phyloP scores from a whole-genome alignment of 2,797 vertebrate genomes.

The Oreortyx pictus region DNA sequence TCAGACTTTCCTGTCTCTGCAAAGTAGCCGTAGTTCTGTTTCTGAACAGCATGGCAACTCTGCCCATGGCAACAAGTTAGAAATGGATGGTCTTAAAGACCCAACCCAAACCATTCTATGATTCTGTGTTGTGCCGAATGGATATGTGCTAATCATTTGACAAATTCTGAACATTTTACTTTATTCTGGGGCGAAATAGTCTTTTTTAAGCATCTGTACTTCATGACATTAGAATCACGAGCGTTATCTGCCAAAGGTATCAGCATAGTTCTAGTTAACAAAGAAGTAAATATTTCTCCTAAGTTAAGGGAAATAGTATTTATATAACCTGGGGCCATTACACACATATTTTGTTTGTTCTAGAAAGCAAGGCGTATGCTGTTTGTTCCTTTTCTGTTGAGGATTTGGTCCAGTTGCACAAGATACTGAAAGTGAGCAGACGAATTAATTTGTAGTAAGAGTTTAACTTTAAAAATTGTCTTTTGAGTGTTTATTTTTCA shows the following conservation, averaged over 20 bases:
- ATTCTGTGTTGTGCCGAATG: background rate
- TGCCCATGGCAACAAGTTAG: background rate
- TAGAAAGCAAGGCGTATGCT: slow-evolving; percentile 53
- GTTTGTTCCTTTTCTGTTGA: slow-evolving; percentile 72
- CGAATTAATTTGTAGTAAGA: slow-evolving; percentile 65
- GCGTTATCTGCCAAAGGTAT: slow-evolving; percentile 48
- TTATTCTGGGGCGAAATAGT: slow-evolving; percentile 45
- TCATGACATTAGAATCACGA: slow-evolving; percentile 35
- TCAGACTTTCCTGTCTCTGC: background rate
- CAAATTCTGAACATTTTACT: slow-evolving; percentile 49
- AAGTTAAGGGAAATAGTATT: slow-evolving; percentile 65
- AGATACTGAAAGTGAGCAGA: slow-evolving; percentile 68
- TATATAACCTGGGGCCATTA: slow-evolving; percentile 69
- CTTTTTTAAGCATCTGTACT: slow-evolving; percentile 20
- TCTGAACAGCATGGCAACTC: background rate
- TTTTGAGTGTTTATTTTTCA: slow-evolving; percentile 65
- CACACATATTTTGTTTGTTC: slow-evolving; percentile 59
- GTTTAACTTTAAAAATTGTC: slow-evolving; percentile 60
- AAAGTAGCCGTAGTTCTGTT: background rate
- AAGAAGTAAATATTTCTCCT: slow-evolving; percentile 73
- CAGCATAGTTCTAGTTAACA: slow-evolving; percentile 69
- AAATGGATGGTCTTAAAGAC: background rate
- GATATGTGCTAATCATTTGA: background rate
- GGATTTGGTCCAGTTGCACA: slow-evolving; percentile 64
- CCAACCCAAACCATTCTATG: background rate